These are phyloP conservation scores for Caenorhabditis sp. DNA, from an alignment of 2,888 invertebrate species.

Conservation along the genomic window DNA sequence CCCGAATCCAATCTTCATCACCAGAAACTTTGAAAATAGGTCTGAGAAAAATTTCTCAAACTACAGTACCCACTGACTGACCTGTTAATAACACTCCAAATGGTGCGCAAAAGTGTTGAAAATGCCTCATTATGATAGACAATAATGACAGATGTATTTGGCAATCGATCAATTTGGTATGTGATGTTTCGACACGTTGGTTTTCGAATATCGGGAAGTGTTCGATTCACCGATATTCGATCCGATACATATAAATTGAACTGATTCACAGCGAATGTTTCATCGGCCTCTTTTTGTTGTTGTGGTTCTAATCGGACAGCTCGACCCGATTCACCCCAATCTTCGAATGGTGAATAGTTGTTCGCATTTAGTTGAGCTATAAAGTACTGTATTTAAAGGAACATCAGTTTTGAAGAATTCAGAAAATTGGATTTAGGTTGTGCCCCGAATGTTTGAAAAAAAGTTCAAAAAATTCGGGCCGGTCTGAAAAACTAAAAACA, in stretches of 20 bases:
- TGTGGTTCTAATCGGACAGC: constrained; percentile 88
- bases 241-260: constrained; percentile 97
- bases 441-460: too few relatives aligned
- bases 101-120: constrained; percentile 92
- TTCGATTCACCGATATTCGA: constrained; percentile 75
- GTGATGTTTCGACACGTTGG: constrained; percentile 77
- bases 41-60: too few relatives aligned
- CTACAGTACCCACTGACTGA: too few relatives aligned
- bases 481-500: too few relatives aligned
- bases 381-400: too few relatives aligned
- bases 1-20: not conserved
- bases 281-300: constrained; percentile 86
- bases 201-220: constrained; percentile 74
- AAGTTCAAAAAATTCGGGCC: too few relatives aligned
- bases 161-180: constrained; percentile 74
- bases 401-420: too few relatives aligned
- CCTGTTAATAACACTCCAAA: constrained; percentile 94
- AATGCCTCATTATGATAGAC: constrained; percentile 99
- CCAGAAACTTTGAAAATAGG: too few relatives aligned
- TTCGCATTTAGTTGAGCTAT: constrained; percentile 69
- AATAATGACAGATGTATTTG: constrained; percentile 88
- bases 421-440: too few relatives aligned
- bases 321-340: constrained; percentile 86
- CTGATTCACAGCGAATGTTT: constrained; percentile 94
- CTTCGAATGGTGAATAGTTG: constrained; percentile 61